These are phyloP conservation scores for Trissolcus japonicus DNA, from an alignment of 2,888 invertebrate genomes.

Conservation along the genomic window DNA sequence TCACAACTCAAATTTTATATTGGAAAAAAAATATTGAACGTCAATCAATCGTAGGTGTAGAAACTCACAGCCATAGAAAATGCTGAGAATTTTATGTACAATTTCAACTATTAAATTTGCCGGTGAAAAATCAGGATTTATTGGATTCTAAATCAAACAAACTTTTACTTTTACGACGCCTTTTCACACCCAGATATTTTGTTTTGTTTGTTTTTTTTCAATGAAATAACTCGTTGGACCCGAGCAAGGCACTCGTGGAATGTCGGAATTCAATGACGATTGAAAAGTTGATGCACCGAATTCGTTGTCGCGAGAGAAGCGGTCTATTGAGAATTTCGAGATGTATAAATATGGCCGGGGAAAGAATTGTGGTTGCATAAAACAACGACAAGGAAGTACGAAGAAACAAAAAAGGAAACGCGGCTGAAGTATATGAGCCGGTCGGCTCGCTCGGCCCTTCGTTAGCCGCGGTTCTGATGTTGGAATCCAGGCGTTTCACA, in stretches of 20 bases:
- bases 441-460: conserved; percentile 65
- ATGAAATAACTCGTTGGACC: not conserved
- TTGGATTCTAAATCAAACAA: no score
- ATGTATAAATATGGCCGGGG: conserved; percentile 38
- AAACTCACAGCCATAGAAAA: no score
- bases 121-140: no score
- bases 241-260: conserved; percentile 26
- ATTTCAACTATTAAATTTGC: no score
- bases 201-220: not conserved
- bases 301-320: conserved; percentile 40
- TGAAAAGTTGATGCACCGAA: conserved; percentile 46
- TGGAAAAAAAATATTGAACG: not conserved
- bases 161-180: no score
- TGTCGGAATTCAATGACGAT: conserved; percentile 36
- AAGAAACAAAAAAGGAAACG: conserved; percentile 55
- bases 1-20: no score
- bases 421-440: conserved; percentile 46
- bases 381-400: conserved; percentile 54
- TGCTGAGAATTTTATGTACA: no score
- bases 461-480: conserved; percentile 72
- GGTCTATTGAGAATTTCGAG: conserved; percentile 51
- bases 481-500: conserved; percentile 73
- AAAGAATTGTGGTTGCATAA: conserved; percentile 55
- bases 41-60: not conserved
- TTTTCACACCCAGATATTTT: no score